Evolutionary conservation across 2,888 invertebrate genomes (phyloP), one percentile per base, ranked within the genome.

Genomic region (Cyclophora albipunctata): DNA sequence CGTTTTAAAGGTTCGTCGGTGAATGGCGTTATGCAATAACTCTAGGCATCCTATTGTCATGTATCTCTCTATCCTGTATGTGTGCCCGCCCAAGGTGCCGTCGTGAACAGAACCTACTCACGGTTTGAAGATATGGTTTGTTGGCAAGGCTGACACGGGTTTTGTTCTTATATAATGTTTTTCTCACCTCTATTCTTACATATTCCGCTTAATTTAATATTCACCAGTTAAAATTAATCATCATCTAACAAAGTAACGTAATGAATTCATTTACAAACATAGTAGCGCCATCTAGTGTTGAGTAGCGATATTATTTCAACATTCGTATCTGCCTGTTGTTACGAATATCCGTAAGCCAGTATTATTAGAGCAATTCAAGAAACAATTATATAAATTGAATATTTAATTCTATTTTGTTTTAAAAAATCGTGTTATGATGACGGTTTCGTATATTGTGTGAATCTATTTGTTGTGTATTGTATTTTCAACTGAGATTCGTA

Each of bases 91-190:
- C 75, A 79, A 72, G 73, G 69, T 66, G 67, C 67, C 69, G 59
- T 50, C 71, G 69, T 61, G 66, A 77, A 77, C 82, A 84, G 83
- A 81, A 65, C 73, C 63, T 80, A 77, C 80, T 80, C 81, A 79
- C 77, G 73, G 82, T 76, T 72, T 78, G 78, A 81, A 79, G 76
- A 43, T 37, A 72, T 73, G 75, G 74, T 81, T 79, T 76, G 73
- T 72, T 81, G 81, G 84, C 84, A 84, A 85, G 84, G 82, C 75
- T 79, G 70, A 63, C 66, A 63, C 53, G 54, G 59, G 60, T 67
- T 59, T 51, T 65, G 59, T 54, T 62, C 53, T 57, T 54, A 58
- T 54, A 46, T 53, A 52, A 57, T 58, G 53, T 54, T 54, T 53
- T 52, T 54, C 57, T 54, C 57, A 60, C 58, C 55, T 54, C 51